Base-by-base conservation (phyloP, 2,888 invertebrate species). In the Xanthia icteritia region DNA sequence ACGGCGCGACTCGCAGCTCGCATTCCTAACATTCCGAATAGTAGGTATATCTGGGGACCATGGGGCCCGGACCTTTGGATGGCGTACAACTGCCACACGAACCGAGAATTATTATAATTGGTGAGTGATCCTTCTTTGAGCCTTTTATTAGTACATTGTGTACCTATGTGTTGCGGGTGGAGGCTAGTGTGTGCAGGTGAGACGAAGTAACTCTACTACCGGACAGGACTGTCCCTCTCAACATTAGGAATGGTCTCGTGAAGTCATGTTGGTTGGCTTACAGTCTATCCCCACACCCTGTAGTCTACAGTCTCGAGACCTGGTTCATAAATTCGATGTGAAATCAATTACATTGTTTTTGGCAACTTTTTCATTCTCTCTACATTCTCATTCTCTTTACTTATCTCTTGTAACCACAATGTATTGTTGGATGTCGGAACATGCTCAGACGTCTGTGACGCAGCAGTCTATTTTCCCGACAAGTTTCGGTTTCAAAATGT, bases 1-100 rank as follows among this genome's bases (percentile, higher is more conserved):
- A 36, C 11, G 48, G 36, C 63, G 65, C 58, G 9, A 20, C 79
- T 23, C 54, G 11, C 70, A 31, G 60, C 42, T 65, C n/a, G 51
- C 4, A 60, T 73, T 70, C 15, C 48, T 11, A 64, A 48, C 9
- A 60, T 20, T 27, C 2, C 39, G 13, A 13, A 13, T 61, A 42
- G 27, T 60, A 58, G 5, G 27, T 23, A 39, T 23, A 23, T 45
- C n/a, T 73, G 15, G 20, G 31, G 61, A 61, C 1, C 70, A 70
- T 23, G 23, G 27, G 23, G 31, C 27, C 2, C 23, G 17, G 23
- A 42, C 20, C 11, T n/a, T 13, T 1, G 9, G 58, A 31, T 5
- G 61, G 60, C 58, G 6, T 8, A 56, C 17, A 17, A 17, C 5
- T 27, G 39, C 11, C 13, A 20, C 54, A 68, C 17, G n/a, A 68